phyloP scores from a whole-genome alignment of 2,113 vertebrate genomes.

The Crotalus horridus region DNA sequence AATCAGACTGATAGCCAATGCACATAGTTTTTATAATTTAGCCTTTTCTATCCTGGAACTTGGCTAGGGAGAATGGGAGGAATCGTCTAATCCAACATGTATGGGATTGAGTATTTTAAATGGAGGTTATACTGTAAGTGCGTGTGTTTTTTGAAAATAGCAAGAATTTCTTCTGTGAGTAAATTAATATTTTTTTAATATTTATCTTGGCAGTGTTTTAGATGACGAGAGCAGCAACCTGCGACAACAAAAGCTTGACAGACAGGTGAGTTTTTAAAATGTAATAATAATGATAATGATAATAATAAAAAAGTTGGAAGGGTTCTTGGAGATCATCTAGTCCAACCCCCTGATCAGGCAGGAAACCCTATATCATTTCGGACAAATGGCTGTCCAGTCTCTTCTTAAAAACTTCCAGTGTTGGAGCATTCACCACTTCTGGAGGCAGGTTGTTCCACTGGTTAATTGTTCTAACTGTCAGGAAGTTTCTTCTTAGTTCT shows the following conservation, averaged over 20 bases:
- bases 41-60: not conserved
- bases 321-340: no score
- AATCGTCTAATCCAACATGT: not conserved
- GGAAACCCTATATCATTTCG: no score
- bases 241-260: constrained; percentile 95
- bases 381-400: no score
- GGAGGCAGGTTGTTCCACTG: no score
- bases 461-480: no score
- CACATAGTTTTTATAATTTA: not conserved
- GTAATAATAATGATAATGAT: not conserved
- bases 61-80: not conserved
- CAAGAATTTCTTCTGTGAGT: constrained; percentile 9
- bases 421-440: no score
- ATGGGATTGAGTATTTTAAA: not conserved
- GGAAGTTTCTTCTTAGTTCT: no score
- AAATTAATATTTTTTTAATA: not conserved
- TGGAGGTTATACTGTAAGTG: not conserved
- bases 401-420: no score
- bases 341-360: no score
- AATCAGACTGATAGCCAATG: not conserved
- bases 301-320: no score
- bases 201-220: constrained; percentile 84
- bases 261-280: constrained; percentile 81
- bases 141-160: constrained; percentile 1
- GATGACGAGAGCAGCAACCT: constrained; percentile 95